These are phyloP conservation scores for Sebastes umbrosus DNA, from an alignment of 2,797 vertebrate genomes.

Conservation along the genomic window DNA sequence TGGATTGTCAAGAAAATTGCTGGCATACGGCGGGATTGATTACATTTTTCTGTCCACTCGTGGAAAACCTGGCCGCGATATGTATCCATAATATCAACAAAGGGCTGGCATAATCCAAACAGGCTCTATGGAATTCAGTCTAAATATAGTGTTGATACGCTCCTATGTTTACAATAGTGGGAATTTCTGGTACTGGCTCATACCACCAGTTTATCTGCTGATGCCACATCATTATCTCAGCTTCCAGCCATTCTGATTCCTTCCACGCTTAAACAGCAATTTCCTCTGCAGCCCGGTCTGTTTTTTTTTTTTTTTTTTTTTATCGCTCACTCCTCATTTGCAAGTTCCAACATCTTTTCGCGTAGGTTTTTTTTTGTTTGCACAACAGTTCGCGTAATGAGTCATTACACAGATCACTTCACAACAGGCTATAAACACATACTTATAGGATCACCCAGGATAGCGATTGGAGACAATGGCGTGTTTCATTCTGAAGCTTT, in stretches of 20 bases:
- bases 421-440: slow-evolving; percentile 15
- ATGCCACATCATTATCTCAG: slow-evolving; percentile 56
- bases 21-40: slow-evolving; percentile 27
- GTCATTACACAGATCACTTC: slow-evolving; percentile 30
- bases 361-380: slow-evolving; percentile 12
- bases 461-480: not conserved
- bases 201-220: slow-evolving; percentile 43
- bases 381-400: slow-evolving; percentile 6
- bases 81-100: slow-evolving; percentile 51
- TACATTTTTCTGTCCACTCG: slow-evolving; percentile 42
- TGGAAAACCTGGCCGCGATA: slow-evolving; percentile 38
- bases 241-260: slow-evolving; percentile 32
- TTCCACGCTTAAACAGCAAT: slow-evolving; percentile 41
- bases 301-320: not conserved
- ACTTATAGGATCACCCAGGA: slow-evolving; percentile 13
- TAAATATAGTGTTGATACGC: slow-evolving; percentile 44
- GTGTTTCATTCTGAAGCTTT: not conserved
- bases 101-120: slow-evolving; percentile 43
- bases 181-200: slow-evolving; percentile 32
- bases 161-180: slow-evolving; percentile 44
- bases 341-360: slow-evolving; percentile 17
- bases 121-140: slow-evolving; percentile 22
- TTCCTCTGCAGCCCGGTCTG: slow-evolving; percentile 11
- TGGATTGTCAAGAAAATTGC: slow-evolving; percentile 42
- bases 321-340: not conserved